Evolutionary conservation across 2,113 vertebrate genomes (phyloP).

Genomic region (Blennius ocellaris): DNA sequence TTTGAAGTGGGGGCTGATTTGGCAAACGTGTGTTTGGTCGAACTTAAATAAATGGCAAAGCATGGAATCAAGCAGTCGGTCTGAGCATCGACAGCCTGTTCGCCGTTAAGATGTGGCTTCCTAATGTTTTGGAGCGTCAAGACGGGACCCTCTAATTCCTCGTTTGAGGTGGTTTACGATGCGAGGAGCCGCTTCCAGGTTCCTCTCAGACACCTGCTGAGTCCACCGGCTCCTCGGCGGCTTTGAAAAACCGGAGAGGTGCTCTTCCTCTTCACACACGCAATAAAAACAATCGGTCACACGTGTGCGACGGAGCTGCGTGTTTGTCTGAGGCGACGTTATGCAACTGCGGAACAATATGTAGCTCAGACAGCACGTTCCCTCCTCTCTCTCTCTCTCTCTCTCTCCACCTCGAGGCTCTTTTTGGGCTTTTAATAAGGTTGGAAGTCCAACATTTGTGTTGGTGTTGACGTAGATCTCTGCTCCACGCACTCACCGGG

Average conservation of each 20-base stretch:
- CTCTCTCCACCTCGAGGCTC: too few relatives aligned
- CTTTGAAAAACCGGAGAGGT: not conserved
- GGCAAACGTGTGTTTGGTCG: too few relatives aligned
- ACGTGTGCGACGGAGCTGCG: not conserved
- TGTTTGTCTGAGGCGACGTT: conserved; percentile 6
- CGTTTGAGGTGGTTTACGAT: too few relatives aligned
- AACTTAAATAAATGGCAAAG: too few relatives aligned
- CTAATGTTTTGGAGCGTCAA: too few relatives aligned
- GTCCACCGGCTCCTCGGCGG: not conserved
- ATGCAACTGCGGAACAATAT: conserved; percentile 10
- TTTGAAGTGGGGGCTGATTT: too few relatives aligned
- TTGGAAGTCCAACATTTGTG: conserved; percentile 1
- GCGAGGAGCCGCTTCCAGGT: not conserved
- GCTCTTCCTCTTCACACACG: not conserved
- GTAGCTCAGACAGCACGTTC: not conserved
- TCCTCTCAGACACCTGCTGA: not conserved
- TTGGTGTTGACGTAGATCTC: not conserved
- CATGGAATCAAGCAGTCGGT: too few relatives aligned
- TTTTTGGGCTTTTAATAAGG: not conserved
- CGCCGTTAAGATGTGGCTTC: too few relatives aligned
- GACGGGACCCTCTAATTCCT: too few relatives aligned
- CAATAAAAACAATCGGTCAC: not conserved
- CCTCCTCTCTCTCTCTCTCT: too few relatives aligned
- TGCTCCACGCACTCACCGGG: not conserved
- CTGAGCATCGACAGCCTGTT: too few relatives aligned